A percentile compares a stretch with the other conserved stretches of the same genome.
Evolutionary conservation across 2,888 invertebrate species (phyloP).

Genomic region (Cheilosia vulpina): DNA sequence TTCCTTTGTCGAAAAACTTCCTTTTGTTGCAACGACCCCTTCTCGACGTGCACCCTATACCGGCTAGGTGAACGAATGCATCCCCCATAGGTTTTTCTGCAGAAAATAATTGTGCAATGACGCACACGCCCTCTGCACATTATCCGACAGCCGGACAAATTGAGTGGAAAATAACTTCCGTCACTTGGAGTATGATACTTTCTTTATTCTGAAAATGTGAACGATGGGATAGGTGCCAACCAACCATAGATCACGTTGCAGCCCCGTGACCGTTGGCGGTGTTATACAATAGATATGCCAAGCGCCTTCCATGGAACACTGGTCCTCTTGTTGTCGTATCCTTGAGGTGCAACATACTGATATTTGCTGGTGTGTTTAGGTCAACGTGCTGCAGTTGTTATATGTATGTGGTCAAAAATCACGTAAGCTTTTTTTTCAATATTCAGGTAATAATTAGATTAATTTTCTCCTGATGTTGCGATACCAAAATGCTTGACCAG

Average conservation of each 20-base stretch:
- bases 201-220: conserved; percentile 1
- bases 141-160: conserved; percentile 14
- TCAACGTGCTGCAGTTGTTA: background rate
- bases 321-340: background rate
- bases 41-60: no score
- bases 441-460: no score
- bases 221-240: conserved; percentile 1
- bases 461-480: no score
- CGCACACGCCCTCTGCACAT: conserved; percentile 11
- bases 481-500: no score
- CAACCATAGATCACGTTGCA: conserved; percentile 29
- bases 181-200: conserved; percentile 28
- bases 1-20: no score
- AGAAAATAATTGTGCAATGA: conserved; percentile 16
- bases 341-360: background rate
- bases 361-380: background rate
- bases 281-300: background rate
- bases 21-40: no score
- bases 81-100: background rate
- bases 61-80: no score
- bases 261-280: background rate
- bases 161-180: conserved; percentile 32
- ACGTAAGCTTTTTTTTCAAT: background rate
- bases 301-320: background rate
- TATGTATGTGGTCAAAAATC: no score